Conservation (phyloP, 1,140 invertebrate species). For the Rhizoglyphus robini region DNA sequence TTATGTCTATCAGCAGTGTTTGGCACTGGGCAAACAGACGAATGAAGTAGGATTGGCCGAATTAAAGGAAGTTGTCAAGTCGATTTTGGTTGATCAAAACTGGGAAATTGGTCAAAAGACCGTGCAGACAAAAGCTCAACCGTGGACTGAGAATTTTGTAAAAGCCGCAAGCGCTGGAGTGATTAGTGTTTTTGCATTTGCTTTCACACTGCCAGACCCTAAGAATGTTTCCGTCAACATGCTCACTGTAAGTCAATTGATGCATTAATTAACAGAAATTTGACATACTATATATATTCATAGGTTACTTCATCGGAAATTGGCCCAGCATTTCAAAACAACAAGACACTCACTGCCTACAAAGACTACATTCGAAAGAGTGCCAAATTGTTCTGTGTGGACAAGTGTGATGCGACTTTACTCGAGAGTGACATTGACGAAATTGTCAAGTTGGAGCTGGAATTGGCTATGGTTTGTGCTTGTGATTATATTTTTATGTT, state of each 20-base stretch:
- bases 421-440: conserved; percentile 17
- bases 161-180: not conserved
- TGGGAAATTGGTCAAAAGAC: not conserved
- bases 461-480: conserved; percentile 28
- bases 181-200: not conserved
- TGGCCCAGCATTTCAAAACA: not conserved
- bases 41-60: not conserved
- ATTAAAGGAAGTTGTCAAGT: not conserved
- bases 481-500: not conserved
- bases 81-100: not conserved
- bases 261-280: not conserved
- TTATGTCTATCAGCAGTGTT: conserved; percentile 3
- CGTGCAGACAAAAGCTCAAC: not conserved
- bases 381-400: not conserved
- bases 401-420: not conserved
- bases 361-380: conserved; percentile 39
- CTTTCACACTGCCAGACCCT: not conserved
- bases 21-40: not conserved
- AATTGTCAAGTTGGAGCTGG: conserved; percentile 10
- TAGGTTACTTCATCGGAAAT: conserved; percentile 5
- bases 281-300: not conserved
- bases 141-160: too few species aligned
- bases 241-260: not conserved
- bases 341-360: conserved; percentile 32
- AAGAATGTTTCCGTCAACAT: not conserved